Conservation (phyloP, 2,797 vertebrate genomes). For the Phrynocephalus guinanensis region DNA sequence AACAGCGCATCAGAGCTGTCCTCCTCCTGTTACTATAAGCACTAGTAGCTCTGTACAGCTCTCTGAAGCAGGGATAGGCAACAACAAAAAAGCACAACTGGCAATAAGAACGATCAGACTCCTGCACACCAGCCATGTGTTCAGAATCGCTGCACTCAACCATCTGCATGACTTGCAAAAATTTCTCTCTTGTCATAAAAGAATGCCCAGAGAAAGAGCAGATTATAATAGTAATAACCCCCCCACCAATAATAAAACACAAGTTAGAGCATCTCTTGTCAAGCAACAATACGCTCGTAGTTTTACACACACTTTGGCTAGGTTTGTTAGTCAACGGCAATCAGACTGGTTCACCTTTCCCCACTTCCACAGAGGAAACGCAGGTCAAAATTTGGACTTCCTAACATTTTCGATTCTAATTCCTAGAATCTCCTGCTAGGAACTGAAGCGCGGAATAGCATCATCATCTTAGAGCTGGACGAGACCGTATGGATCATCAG, state of each 20-base stretch:
- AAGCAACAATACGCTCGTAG: not conserved
- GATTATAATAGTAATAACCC: constrained; percentile 7
- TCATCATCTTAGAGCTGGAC: too few species aligned
- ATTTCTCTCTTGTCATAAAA: not conserved
- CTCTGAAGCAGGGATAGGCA: too few species aligned
- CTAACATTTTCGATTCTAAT: not conserved
- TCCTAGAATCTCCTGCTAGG: not conserved
- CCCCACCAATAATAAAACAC: constrained; percentile 40
- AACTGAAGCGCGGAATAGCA: not conserved
- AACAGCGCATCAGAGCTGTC: not conserved
- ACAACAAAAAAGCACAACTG: too few species aligned
- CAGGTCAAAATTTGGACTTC: not conserved
- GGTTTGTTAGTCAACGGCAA: not conserved
- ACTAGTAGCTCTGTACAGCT: not conserved
- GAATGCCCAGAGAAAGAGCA: not conserved
- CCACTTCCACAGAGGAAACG: not conserved
- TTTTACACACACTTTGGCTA: not conserved
- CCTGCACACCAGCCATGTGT: not conserved
- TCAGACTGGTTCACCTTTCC: not conserved
- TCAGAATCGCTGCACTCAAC: not conserved
- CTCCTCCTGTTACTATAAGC: not conserved
- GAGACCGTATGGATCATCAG: too few species aligned
- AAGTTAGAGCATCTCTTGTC: constrained; percentile 30
- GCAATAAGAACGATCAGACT: not conserved
- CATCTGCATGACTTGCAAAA: not conserved